Conservation (phyloP, 2,888 invertebrate species). For the Archips crataeganus region DNA sequence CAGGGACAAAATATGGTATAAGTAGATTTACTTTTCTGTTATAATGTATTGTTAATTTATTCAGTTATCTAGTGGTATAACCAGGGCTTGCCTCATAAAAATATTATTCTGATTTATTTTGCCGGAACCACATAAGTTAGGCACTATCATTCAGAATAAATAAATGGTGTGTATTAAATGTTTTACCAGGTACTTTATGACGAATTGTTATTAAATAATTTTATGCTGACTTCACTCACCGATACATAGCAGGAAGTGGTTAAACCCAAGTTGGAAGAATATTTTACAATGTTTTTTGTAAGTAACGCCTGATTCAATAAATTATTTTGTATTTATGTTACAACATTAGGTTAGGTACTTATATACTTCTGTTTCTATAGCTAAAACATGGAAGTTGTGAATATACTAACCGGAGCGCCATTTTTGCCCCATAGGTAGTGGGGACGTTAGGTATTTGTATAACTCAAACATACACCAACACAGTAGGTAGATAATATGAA, state of each 20-base stretch:
- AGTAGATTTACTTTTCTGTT: too few relatives aligned
- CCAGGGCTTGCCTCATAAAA: too few relatives aligned
- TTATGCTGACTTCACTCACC: conserved; percentile 16
- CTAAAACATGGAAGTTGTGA: neutral
- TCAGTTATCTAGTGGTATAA: too few relatives aligned
- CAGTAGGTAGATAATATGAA: conserved; percentile 70
- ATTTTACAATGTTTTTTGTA: conserved; percentile 4
- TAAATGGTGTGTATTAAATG: neutral
- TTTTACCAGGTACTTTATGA: neutral
- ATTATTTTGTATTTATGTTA: conserved; percentile 11
- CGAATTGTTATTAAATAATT: conserved; percentile 11
- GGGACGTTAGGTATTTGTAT: conserved; percentile 49
- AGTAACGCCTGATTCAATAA: too few relatives aligned
- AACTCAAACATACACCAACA: conserved; percentile 61
- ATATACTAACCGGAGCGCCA: neutral
- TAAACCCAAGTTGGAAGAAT: conserved; percentile 11
- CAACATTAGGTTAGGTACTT: neutral
- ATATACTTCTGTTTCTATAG: neutral
- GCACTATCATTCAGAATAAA: neutral
- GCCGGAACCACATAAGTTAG: neutral
- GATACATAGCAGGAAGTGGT: conserved; percentile 14
- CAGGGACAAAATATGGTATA: too few relatives aligned
- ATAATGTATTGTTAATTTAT: too few relatives aligned
- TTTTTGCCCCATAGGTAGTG: neutral
- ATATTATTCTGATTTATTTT: too few relatives aligned